phyloP scores from a whole-genome alignment of 2,797 vertebrate genomes.

The Sparus aurata region DNA sequence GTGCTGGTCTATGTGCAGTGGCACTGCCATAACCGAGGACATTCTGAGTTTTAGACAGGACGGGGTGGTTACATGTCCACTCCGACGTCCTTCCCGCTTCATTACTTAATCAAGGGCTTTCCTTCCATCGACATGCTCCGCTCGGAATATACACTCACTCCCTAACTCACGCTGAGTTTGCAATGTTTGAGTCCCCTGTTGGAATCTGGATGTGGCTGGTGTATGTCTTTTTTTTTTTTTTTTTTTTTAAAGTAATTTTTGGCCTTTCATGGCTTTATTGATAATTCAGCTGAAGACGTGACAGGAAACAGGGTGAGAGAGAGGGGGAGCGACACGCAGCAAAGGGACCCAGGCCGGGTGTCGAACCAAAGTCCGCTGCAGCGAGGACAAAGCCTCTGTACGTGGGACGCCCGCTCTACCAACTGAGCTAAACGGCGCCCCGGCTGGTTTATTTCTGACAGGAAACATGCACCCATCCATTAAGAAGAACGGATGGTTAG shows the following conservation, averaged over 20 bases:
- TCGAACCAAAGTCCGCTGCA: no score
- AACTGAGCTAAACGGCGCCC: no score
- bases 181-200: background rate
- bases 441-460: background rate
- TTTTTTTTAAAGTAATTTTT: no score
- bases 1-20: constrained; percentile 26
- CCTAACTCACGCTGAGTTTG: background rate
- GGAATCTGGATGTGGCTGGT: background rate
- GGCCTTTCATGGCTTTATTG: no score
- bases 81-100: background rate
- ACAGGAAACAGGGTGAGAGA: no score
- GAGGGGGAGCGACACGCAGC: no score
- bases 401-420: no score
- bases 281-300: no score
- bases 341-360: no score
- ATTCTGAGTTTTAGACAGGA: constrained; percentile 59
- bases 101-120: constrained; percentile 66
- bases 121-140: background rate
- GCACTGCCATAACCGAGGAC: constrained; percentile 35
- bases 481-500: background rate
- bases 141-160: background rate
- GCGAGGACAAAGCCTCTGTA: no score
- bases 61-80: background rate
- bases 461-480: background rate
- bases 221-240: no score